These are phyloP conservation scores for Darevskia nairensis DNA, from an alignment of 2,797 vertebrate species.

Conservation along the genomic window DNA sequence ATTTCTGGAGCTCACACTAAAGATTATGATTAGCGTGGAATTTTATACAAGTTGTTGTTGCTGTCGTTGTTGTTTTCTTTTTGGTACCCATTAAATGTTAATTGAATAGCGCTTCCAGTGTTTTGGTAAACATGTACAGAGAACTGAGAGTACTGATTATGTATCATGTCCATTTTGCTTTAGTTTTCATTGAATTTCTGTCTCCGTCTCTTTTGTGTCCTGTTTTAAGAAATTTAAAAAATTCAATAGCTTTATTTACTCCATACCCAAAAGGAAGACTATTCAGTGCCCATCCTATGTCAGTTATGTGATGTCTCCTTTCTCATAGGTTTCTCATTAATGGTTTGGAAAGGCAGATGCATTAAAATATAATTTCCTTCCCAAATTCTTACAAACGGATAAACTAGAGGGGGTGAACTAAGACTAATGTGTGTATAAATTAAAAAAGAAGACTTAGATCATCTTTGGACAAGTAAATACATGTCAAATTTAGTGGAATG, in stretches of 20 bases:
- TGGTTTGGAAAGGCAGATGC: not conserved
- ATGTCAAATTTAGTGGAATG: not conserved
- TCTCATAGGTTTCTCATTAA: conserved; percentile 17
- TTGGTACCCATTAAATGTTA: conserved; percentile 12
- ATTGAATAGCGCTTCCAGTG: conserved; percentile 5
- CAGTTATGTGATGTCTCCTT: conserved; percentile 13
- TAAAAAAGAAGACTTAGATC: conserved; percentile 18
- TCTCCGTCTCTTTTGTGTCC: conserved; percentile 7
- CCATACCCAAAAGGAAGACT: conserved; percentile 2
- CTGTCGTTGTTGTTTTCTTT: not conserved
- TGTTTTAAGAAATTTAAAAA: conserved; percentile 16
- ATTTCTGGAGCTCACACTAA: not conserved
- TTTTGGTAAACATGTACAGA: conserved; percentile 4
- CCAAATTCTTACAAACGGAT: not conserved
- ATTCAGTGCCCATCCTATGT: conserved; percentile 10
- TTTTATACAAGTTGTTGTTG: not conserved
- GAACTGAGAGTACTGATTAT: not conserved
- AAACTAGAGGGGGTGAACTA: not conserved
- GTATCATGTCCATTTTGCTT: conserved; percentile 7
- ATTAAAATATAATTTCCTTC: conserved; percentile 32
- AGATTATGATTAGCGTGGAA: not conserved
- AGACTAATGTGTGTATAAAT: conserved; percentile 11
- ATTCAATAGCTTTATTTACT: conserved; percentile 10
- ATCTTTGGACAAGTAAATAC: not conserved
- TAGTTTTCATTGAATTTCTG: conserved; percentile 5